Percentiles rank a stretch among this genome's conserved stretches.
phyloP scores from a whole-genome alignment of 2,797 vertebrate species.

The Anguilla pacifica region DNA sequence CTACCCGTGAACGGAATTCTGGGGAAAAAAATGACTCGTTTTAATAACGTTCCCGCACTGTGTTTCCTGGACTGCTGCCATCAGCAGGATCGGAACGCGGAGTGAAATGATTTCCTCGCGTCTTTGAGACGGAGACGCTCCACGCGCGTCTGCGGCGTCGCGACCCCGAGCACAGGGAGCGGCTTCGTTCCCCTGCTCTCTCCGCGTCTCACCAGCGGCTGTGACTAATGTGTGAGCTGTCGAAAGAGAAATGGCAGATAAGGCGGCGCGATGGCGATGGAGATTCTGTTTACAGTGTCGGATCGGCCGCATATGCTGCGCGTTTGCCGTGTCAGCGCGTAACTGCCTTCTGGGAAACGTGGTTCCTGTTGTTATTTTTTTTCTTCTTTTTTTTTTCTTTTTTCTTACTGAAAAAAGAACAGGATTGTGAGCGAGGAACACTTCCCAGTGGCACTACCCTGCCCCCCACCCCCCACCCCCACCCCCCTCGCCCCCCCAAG shows the following conservation, averaged over 20 bases:
- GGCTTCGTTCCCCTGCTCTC: not conserved
- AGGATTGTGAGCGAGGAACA: no score
- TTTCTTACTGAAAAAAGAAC: not conserved
- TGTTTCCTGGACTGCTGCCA: not conserved
- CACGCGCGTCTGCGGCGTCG: not conserved
- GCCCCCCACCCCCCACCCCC: not conserved
- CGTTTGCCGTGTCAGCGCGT: not conserved
- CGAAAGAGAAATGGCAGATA: not conserved
- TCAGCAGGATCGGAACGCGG: not conserved
- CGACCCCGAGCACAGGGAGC: not conserved
- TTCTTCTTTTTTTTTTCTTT: no score
- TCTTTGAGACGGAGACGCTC: not conserved
- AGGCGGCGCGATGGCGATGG: not conserved
- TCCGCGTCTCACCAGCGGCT: not conserved
- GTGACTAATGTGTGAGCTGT: not conserved
- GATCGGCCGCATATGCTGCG: not conserved
- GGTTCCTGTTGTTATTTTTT: not conserved
- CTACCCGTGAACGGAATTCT: not conserved
- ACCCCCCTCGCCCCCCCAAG: not conserved
- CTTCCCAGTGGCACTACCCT: not conserved
- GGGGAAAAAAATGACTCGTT: not conserved
- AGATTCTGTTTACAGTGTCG: conserved; percentile 3
- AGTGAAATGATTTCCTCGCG: not conserved
- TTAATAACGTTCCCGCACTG: not conserved
- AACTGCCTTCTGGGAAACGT: not conserved